Conservation (phyloP, 2,888 invertebrate genomes). For the Carcina quercana region DNA sequence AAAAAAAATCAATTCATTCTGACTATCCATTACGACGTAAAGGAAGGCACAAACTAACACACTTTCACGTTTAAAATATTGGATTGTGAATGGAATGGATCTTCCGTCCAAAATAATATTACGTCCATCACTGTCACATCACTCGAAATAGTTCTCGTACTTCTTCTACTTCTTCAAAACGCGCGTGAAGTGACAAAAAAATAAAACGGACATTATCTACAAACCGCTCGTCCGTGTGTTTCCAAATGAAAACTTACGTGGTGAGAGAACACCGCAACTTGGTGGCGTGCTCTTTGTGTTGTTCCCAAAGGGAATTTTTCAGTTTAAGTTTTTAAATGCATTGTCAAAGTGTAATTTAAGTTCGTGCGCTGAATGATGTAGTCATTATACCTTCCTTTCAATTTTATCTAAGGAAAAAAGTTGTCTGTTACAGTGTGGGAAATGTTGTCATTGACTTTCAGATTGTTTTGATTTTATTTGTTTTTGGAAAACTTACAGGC, state of each 20-base stretch:
- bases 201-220: too few relatives aligned
- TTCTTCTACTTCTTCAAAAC: too few relatives aligned
- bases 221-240: slow-evolving; percentile 9
- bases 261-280: slow-evolving; percentile 20
- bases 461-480: neutral
- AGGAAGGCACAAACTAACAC: too few relatives aligned
- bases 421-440: slow-evolving; percentile 8
- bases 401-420: slow-evolving; percentile 14
- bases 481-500: neutral
- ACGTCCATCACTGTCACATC: too few relatives aligned
- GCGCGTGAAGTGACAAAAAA: too few relatives aligned
- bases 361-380: too few relatives aligned
- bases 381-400: slow-evolving; percentile 15
- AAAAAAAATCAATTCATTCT: too few relatives aligned
- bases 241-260: slow-evolving; percentile 15
- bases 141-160: too few relatives aligned
- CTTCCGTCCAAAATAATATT: too few relatives aligned
- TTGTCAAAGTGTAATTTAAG: slow-evolving; percentile 33
- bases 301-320: slow-evolving; percentile 25
- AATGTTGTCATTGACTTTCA: neutral
- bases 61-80: too few relatives aligned
- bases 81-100: too few relatives aligned
- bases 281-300: slow-evolving; percentile 22
- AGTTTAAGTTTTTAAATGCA: slow-evolving; percentile 28
- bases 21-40: too few relatives aligned